Percentiles rank a stretch among this genome's conserved stretches.
These are phyloP conservation scores for Gryllus longicercus DNA, from an alignment of 2,888 invertebrate genomes.

Conservation along the genomic window DNA sequence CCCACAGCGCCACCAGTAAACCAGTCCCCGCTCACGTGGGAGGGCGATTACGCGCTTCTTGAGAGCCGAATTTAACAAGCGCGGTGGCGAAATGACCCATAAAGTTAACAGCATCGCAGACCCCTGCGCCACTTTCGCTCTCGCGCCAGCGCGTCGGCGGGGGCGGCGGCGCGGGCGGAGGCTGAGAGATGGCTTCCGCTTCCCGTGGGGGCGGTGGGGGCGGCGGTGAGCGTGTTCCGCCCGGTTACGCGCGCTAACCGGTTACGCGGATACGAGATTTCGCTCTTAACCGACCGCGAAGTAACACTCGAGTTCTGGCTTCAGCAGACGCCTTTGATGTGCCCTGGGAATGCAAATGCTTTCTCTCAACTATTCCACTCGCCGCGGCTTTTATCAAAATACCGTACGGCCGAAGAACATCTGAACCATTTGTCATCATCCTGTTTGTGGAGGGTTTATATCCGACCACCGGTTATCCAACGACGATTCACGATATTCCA, in stretches of 20 bases:
- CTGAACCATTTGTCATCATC: no score
- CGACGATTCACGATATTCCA: no score
- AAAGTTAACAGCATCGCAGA: not conserved
- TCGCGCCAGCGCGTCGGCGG: not conserved
- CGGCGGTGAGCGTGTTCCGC: not conserved
- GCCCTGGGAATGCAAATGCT: no score
- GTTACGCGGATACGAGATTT: no score
- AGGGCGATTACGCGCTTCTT: not conserved
- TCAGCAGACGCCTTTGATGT: no score
- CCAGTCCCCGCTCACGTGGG: not conserved
- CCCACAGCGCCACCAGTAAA: not conserved
- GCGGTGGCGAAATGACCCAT: constrained; percentile 4
- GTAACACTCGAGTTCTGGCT: no score
- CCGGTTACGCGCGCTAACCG: not conserved
- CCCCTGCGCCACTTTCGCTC: not conserved
- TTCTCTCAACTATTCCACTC: no score
- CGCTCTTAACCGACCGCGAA: no score
- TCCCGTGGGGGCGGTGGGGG: not conserved
- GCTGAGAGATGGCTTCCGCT: not conserved
- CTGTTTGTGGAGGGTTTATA: no score
- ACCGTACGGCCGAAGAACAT: no score
- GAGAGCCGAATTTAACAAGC: not conserved
- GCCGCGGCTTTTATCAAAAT: no score
- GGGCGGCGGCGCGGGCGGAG: not conserved
- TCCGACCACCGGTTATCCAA: no score